Evolutionary conservation across 2,113 vertebrate species (phyloP), one percentile per base, ranked within the genome.

Genomic region (Phyllostomus discolor): DNA sequence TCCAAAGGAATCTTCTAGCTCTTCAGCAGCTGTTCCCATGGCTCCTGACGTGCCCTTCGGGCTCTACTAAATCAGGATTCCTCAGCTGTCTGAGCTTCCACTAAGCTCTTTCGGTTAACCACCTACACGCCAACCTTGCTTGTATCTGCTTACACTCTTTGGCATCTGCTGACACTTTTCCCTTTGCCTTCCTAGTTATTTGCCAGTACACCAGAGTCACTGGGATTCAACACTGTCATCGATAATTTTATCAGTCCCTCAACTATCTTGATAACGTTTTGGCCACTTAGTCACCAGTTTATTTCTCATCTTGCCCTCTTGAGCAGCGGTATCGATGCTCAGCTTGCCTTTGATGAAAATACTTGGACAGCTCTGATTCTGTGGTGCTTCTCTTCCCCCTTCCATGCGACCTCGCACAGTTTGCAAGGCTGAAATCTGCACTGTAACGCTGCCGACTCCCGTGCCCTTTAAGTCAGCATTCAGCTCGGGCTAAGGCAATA

Each of bases 1-100:
- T 98, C 97, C 97, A 80, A 85, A 96, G 79, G 97, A 97, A 98
- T 97, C 95, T 67, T 96, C 85, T 76, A 82, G 92, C 73, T 95
- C 93, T 86, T 93, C 86, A 95, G 95, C 97, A 97, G 97, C 97
- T 98, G 97, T 98, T 97, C 97, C 81, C 85, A 97, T 87, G 88
- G 91, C 95, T 97, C 82, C 52, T 88, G 88, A 88, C 83, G 64
- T 97, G 97, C 96, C 94, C 97, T 98, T 97, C 75, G 93, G 96
- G 86, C 82, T 91, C 94, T 87, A 92, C 97, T 97, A 97, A 97
- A 97, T 97, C 85, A 96, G 91, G 94, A 96, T 96, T 95, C 83
- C 83, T 91, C 97, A 98, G 97, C 97, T 98, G 97, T 95, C 97
- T 87, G 79, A 94, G 86, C 70, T 97, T 94, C 93, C 93, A 88